A percentile compares a stretch with the other conserved stretches of the same genome.
Evolutionary conservation across 2,113 vertebrate species (phyloP).

Genomic region (Pyxicephalus adspersus): DNA sequence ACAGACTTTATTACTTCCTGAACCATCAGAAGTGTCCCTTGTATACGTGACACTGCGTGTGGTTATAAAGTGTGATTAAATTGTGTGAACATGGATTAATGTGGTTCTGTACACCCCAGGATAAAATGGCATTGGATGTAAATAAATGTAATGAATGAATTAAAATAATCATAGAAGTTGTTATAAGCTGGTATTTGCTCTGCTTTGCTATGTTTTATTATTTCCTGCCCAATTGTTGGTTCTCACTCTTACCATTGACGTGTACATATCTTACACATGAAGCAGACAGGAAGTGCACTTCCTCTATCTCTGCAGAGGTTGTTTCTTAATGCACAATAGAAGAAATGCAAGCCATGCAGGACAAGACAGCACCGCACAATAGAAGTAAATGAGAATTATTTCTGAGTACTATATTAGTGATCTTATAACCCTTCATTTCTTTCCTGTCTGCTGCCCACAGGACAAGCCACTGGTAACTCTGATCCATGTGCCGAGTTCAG

Average conservation of each 20-base stretch:
- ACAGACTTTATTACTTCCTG: too few relatives aligned
- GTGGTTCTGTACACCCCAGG: too few relatives aligned
- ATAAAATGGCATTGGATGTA: too few relatives aligned
- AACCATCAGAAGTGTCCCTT: too few relatives aligned
- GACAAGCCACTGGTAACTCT: constrained; percentile 84
- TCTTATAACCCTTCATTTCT: neutral
- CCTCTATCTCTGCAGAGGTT: constrained; percentile 20
- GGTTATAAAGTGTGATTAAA: too few relatives aligned
- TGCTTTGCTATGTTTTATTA: too few relatives aligned
- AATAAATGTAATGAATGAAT: too few relatives aligned
- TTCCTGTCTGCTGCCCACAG: constrained; percentile 61
- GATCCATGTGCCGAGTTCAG: constrained; percentile 91
- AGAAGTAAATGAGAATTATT: neutral
- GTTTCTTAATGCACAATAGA: neutral
- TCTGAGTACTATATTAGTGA: neutral
- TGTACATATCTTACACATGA: neutral
- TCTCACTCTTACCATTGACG: too few relatives aligned
- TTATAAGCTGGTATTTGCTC: too few relatives aligned
- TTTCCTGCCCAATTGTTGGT: neutral
- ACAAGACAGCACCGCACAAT: neutral
- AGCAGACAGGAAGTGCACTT: constrained; percentile 34
- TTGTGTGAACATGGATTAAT: too few relatives aligned
- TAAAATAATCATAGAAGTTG: too few relatives aligned
- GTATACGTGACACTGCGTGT: too few relatives aligned
- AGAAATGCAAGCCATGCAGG: neutral